Evolutionary conservation across 2,113 vertebrate species (phyloP).

Genomic region (Isichthys henryi): DNA sequence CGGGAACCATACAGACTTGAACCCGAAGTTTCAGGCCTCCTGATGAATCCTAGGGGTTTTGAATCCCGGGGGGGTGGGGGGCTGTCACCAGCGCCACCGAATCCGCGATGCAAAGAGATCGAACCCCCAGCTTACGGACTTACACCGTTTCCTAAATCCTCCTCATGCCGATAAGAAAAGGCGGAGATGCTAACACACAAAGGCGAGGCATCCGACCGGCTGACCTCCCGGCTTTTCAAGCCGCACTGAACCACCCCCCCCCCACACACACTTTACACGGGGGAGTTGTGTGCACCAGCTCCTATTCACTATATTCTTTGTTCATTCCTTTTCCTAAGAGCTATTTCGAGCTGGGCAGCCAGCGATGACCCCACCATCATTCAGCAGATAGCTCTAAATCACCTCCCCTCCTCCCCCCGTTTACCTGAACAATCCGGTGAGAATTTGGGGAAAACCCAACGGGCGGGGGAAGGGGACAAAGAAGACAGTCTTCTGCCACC

Average conservation of each 20-base stretch:
- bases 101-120: not conserved
- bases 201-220: not conserved
- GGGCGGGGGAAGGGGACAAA: slow-evolving; percentile 28
- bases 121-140: not conserved
- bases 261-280: not conserved
- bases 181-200: not conserved
- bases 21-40: not conserved
- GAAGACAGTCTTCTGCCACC: not conserved
- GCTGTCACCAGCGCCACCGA: not conserved
- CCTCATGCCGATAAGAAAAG: not conserved
- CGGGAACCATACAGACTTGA: not conserved
- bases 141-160: not conserved
- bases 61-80: not conserved
- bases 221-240: not conserved
- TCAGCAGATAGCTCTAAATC: slow-evolving; percentile 63
- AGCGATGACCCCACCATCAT: slow-evolving; percentile 30
- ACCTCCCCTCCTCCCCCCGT: slow-evolving; percentile 44
- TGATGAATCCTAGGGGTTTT: not conserved
- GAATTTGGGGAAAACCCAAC: slow-evolving; percentile 21
- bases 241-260: not conserved
- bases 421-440: slow-evolving; percentile 54
- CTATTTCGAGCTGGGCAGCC: slow-evolving; percentile 27
- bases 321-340: not conserved
- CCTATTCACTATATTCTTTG: not conserved
- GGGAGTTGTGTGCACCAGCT: not conserved